A percentile compares a stretch with the other conserved stretches of the same genome.
Conservation (phyloP, 2,113 vertebrate species). For the Sinosuthora webbiana region DNA sequence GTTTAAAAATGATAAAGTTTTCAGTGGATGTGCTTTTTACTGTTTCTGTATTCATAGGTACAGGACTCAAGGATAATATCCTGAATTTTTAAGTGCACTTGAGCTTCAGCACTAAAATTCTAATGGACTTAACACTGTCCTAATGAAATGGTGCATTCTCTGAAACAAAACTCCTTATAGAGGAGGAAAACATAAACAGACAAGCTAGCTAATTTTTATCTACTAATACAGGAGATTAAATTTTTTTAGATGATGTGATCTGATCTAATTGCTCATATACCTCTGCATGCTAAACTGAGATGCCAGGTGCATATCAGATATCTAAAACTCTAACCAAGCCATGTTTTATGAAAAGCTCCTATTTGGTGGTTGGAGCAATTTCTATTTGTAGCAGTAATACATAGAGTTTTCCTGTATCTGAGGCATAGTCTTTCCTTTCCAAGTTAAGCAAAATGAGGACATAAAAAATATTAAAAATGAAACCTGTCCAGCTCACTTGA, state of each 20-base stretch:
- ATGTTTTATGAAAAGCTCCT: neutral
- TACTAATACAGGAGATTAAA: neutral
- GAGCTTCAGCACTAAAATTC: neutral
- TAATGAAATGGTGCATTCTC: neutral
- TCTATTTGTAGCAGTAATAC: neutral
- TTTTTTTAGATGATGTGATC: neutral
- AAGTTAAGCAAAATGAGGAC: neutral
- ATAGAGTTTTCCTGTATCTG: neutral
- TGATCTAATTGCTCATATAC: neutral
- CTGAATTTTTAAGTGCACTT: neutral
- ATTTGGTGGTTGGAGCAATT: neutral
- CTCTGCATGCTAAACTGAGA: neutral
- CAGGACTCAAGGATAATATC: neutral
- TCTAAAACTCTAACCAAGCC: neutral
- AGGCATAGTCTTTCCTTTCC: neutral
- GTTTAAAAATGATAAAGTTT: neutral
- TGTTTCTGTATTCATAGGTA: neutral
- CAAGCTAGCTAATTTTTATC: neutral
- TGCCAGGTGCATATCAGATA: neutral
- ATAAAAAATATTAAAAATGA: neutral
- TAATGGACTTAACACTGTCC: neutral
- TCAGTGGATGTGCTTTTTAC: neutral
- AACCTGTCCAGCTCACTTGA: neutral
- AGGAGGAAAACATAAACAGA: neutral
- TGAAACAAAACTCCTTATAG: neutral